Conservation (phyloP, 2,797 vertebrate species). For the Pachyuromys duprasi region DNA sequence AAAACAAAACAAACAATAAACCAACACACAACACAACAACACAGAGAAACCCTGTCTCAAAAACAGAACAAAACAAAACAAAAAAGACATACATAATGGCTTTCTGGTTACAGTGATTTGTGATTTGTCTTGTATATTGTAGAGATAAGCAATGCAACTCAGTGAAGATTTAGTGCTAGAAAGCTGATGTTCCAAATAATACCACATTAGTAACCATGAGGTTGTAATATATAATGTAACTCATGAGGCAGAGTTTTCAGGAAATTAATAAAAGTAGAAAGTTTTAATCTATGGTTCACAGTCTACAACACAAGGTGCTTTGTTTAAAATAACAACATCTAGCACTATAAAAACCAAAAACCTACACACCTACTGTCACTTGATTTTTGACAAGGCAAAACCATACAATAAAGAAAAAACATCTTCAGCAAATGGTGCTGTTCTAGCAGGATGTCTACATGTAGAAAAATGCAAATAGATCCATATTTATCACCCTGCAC, state of each 20-base stretch:
- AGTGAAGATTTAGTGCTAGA: conserved; percentile 11
- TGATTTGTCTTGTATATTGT: background rate
- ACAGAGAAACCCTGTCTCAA: too few relatives aligned
- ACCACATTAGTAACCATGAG: background rate
- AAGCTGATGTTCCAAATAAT: background rate
- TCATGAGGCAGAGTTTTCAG: background rate
- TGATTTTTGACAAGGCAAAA: too few relatives aligned
- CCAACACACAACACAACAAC: background rate
- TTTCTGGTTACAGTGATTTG: background rate
- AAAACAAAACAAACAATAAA: background rate
- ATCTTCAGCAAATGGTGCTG: too few relatives aligned
- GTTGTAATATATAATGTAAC: background rate
- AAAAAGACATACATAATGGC: background rate
- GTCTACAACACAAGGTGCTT: background rate
- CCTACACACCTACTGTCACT: too few relatives aligned
- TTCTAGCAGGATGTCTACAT: too few relatives aligned
- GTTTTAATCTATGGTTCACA: conserved; percentile 14
- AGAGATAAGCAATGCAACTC: background rate
- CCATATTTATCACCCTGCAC: too few relatives aligned
- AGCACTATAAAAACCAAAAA: background rate
- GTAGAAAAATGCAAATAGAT: too few relatives aligned
- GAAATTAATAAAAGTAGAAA: conserved; percentile 31
- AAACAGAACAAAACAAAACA: too few relatives aligned
- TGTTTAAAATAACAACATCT: background rate
- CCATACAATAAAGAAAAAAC: too few relatives aligned